A percentile compares a stretch with the other conserved stretches of the same genome.
phyloP scores from a whole-genome alignment of 2,888 invertebrate species.

The Athrips mouffetella region DNA sequence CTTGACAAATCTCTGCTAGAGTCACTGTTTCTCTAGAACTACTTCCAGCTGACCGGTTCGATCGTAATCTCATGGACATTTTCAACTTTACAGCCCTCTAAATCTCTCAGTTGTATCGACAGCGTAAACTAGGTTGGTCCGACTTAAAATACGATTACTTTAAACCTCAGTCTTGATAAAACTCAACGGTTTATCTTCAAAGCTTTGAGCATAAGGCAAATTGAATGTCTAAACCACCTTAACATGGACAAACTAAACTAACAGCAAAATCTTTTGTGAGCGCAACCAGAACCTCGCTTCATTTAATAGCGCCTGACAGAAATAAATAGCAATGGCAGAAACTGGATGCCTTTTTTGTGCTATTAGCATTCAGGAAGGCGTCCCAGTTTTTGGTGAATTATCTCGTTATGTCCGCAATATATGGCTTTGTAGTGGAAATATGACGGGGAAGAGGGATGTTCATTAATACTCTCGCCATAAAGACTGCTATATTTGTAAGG shows the following conservation, averaged over 20 bases:
- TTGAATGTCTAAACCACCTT: conserved; percentile 36
- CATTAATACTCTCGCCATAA: conserved; percentile 60
- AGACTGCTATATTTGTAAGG: conserved; percentile 43
- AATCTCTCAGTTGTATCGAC: conserved; percentile 35
- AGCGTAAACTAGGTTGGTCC: conserved; percentile 24
- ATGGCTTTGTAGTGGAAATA: conserved; percentile 23
- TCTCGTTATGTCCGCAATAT: conserved; percentile 26
- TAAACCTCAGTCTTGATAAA: conserved; percentile 18
- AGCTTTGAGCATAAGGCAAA: conserved; percentile 38
- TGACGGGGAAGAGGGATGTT: conserved; percentile 37
- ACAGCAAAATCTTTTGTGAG: conserved; percentile 1
- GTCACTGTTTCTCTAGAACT: background rate
- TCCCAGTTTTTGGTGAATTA: conserved; percentile 31
- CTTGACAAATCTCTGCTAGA: conserved; percentile 7
- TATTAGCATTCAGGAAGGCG: conserved; percentile 42
- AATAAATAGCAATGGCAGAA: conserved; percentile 41
- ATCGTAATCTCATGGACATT: conserved; percentile 32
- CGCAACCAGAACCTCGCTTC: conserved; percentile 14
- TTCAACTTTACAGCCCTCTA: conserved; percentile 31
- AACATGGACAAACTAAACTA: conserved; percentile 24
- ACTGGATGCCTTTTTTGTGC: conserved; percentile 28
- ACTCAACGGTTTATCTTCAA: conserved; percentile 25
- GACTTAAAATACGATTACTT: conserved; percentile 31
- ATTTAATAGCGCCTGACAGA: conserved; percentile 39
- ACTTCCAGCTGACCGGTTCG: conserved; percentile 7